Evolutionary conservation across 2,113 vertebrate genomes (phyloP).

Genomic region (Genyomyrus donnyi): DNA sequence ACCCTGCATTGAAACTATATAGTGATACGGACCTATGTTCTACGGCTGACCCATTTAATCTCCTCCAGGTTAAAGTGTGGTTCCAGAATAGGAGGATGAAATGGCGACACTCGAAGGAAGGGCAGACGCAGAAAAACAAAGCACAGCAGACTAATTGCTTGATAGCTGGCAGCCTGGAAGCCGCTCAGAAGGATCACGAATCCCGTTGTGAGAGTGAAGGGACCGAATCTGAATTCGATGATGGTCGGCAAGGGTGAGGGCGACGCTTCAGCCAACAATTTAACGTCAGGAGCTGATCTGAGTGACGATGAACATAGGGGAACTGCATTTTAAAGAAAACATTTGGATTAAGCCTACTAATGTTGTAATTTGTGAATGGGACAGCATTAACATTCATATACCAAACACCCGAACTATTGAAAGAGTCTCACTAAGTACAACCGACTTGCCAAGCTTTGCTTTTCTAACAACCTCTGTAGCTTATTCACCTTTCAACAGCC

Average conservation of each 20-base stretch:
- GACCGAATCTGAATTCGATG: constrained; percentile 82
- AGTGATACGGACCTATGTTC: not conserved
- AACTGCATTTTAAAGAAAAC: not conserved
- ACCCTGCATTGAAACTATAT: not conserved
- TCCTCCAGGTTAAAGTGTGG: constrained; percentile 86
- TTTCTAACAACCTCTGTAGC: not conserved
- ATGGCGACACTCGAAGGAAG: constrained; percentile 95
- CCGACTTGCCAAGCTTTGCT: not conserved
- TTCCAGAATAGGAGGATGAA: constrained; percentile 97
- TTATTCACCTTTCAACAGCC: not conserved
- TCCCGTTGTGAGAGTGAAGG: constrained; percentile 82
- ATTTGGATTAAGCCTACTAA: not conserved
- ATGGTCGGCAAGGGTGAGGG: constrained; percentile 61
- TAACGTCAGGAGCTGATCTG: constrained; percentile 56
- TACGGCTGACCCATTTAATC: not conserved
- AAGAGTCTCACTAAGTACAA: not conserved
- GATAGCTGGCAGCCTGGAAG: constrained; percentile 24
- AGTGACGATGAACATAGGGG: constrained; percentile 28
- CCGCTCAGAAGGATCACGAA: constrained; percentile 66
- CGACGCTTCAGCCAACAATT: constrained; percentile 66
- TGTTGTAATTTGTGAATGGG: not conserved
- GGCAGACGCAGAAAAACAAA: constrained; percentile 90
- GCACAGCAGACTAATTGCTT: constrained; percentile 60
- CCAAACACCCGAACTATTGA: not conserved
- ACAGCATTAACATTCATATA: not conserved